Evolutionary conservation across 2,888 invertebrate species (phyloP).

Genomic region (Drosophila siamana): DNA sequence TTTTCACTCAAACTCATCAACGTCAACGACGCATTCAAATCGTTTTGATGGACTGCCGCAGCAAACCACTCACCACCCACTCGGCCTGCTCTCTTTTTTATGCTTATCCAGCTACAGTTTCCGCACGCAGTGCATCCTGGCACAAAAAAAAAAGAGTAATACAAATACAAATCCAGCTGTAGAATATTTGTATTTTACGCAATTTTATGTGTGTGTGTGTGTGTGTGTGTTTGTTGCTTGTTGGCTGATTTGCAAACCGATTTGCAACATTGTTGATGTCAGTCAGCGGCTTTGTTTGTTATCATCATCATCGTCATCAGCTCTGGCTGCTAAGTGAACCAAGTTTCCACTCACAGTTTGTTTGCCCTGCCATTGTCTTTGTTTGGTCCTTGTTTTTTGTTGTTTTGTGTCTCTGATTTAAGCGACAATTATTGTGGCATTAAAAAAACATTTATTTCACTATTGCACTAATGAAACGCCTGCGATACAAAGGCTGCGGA

Average conservation of each 20-base stretch:
- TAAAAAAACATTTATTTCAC: constrained; percentile 44
- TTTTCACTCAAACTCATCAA: constrained; percentile 81
- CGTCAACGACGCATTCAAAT: constrained; percentile 85
- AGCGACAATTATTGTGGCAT: constrained; percentile 78
- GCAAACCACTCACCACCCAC: constrained; percentile 13
- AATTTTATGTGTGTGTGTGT: constrained; percentile 62
- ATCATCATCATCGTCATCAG: constrained; percentile 45
- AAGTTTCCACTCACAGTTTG: constrained; percentile 37
- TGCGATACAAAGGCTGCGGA: constrained; percentile 25
- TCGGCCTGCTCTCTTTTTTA: neutral
- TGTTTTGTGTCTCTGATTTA: constrained; percentile 38
- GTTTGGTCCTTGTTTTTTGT: constrained; percentile 21
- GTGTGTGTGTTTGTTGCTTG: constrained; percentile 32
- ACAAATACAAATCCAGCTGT: constrained; percentile 49
- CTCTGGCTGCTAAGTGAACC: constrained; percentile 18
- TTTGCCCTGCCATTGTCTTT: constrained; percentile 67
- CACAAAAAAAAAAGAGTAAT: constrained; percentile 52
- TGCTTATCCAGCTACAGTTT: constrained; percentile 10
- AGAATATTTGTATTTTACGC: constrained; percentile 82
- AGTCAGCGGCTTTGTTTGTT: constrained; percentile 75
- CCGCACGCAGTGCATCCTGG: constrained; percentile 65
- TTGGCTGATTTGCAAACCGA: constrained; percentile 74
- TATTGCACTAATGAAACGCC: constrained; percentile 62
- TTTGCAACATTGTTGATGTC: constrained; percentile 77
- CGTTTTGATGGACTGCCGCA: constrained; percentile 83